phyloP scores from a whole-genome alignment of 2,113 vertebrate species.

The Brienomyrus longianalis region DNA sequence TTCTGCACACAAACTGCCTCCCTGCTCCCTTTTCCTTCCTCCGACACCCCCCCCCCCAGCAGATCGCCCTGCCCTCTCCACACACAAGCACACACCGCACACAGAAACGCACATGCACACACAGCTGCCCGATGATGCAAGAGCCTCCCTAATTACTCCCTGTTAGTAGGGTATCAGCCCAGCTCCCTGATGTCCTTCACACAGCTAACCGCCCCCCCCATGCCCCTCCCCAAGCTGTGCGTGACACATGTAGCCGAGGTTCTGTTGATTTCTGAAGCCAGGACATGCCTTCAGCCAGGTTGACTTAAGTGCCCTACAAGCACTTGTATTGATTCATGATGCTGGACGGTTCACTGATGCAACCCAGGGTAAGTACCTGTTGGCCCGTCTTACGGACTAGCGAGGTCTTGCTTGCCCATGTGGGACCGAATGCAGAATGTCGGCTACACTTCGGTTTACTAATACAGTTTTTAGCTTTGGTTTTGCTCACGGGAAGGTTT shows the following conservation, averaged over 20 bases:
- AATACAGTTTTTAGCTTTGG: background rate
- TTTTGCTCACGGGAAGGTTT: background rate
- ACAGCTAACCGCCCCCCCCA: background rate
- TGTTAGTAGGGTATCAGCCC: background rate
- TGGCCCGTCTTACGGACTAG: no score
- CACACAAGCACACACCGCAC: background rate
- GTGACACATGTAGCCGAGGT: background rate
- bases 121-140: background rate
- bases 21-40: background rate
- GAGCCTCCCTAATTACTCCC: background rate
- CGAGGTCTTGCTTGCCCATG: background rate
- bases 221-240: background rate
- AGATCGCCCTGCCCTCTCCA: background rate
- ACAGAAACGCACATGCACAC: background rate
- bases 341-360: background rate
- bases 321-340: background rate
- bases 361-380: background rate
- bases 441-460: background rate
- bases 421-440: background rate
- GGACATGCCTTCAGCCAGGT: background rate
- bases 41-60: background rate
- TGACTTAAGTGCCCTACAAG: background rate
- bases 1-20: background rate
- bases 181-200: background rate
- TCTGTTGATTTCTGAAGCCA: background rate